Evolutionary conservation across 2,888 invertebrate species (phyloP), one percentile per base, ranked within the genome.

Genomic region (Lottia scabra): DNA sequence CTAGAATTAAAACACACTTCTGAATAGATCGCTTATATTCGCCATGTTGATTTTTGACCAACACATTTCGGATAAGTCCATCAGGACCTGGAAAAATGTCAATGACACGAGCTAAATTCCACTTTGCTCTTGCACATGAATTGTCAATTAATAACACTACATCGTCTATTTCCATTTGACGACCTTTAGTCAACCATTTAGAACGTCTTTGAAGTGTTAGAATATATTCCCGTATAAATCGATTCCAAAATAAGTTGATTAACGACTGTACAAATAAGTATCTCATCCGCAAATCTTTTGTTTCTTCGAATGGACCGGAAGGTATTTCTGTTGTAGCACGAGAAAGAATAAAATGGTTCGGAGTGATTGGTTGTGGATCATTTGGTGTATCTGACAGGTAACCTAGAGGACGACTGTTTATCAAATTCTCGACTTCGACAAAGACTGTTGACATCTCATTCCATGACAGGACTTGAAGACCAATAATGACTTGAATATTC

Each of bases 391-490:
- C n/a, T n/a, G n/a, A n/a, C n/a, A n/a, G n/a, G n/a, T n/a, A n/a
- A n/a, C 68, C 65, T 19, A 73, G 4, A 12, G 74, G 74, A 8
- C 74, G 30, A 6, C 72, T 73, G 27, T 73, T 73, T 8, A 73
- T 16, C 19, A 73, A 30, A 66, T n/a, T 15, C 43, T 64, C 64
- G n/a, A 56, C 38, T 26, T 69, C 68, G n/a, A 15, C 19, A 30
- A 73, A 73, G 45, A 68, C 65, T n/a, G 71, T 67, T 19, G 66
- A 45, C 69, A 72, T 66, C n/a, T 73, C 73, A 46, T 73, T 68
- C 67, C 68, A 68, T 19, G 62, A 27, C 27, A 73, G 38, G 3
- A 48, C 16, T 2, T 68, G 68, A n/a, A 67, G 26, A 15, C 73
- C 70, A 19, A 73, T 45, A 4, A 43, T 45, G 1, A 48, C 63